Evolutionary conservation across 2,888 invertebrate genomes (phyloP), one percentile per base, ranked within the genome.

Genomic region (Scaptomyza caliginosa): DNA sequence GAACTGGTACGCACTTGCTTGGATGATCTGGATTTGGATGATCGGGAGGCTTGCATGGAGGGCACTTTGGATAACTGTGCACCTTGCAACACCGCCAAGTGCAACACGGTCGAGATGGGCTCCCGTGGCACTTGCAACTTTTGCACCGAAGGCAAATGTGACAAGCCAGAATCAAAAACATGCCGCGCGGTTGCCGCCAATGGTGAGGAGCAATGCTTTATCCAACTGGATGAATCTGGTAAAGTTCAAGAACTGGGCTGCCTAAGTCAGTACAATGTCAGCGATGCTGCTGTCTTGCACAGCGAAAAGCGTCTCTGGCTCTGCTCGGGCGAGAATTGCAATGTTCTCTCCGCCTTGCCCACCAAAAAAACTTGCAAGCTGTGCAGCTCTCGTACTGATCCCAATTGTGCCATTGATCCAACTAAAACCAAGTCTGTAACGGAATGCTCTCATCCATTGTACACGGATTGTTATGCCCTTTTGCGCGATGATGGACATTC

Each of bases 261-360:
- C 57, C 74, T 78, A 19, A 90, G 87, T 45, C 74, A 89, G 38
- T 88, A 81, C 60, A 82, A 89, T 52, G 68, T 75, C 0, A 60
- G 51, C 2, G 88, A 88, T n/a, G 66, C 77, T 0, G 34, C 48
- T 0, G 4, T 36, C 0, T 42, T 90, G 8, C 28, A 88, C 8
- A 19, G 52, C 0, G 57, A 70, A 5, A 85, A 89, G 43, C 74
- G 69, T 2, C 32, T 90, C 3, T 89, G 87, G 85, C 42, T 77
- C 4, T 90, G 90, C 54, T 5, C 69, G 4, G 78, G 84, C 6
- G 86, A 88, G 7, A 84, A 89, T 26, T 90, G 90, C 65, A 90
- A 90, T 58, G 54, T 58, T 6, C 16, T 62, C 1, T 79, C 82
- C 0, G 82, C 74, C 1, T 4, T 85, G 28, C 88, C 90, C 1